These are phyloP conservation scores for Drosophila bocqueti DNA, from an alignment of 1,140 invertebrate genomes.

Conservation along the genomic window DNA sequence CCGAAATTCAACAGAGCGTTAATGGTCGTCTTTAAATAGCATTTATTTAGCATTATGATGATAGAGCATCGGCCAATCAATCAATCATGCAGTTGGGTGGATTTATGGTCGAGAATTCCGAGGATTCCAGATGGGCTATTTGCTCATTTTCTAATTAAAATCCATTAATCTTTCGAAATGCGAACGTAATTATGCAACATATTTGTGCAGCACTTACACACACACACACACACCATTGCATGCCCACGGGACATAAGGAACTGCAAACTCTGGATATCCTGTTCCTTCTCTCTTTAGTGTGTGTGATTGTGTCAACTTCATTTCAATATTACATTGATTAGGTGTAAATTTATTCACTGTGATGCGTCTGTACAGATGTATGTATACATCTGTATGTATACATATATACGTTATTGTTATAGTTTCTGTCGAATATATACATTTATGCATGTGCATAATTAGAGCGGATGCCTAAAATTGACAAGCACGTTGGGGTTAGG, in stretches of 20 bases:
- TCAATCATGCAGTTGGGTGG: constrained; percentile 34
- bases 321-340: constrained; percentile 77
- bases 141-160: constrained; percentile 74
- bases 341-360: constrained; percentile 71
- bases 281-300: constrained; percentile 9
- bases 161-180: constrained; percentile 73
- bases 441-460: constrained; percentile 21
- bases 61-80: constrained; percentile 39
- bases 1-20: constrained; percentile 10
- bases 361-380: neutral
- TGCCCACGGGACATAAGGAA: constrained; percentile 6
- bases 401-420: constrained; percentile 4
- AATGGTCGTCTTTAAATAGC: constrained; percentile 23
- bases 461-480: constrained; percentile 8
- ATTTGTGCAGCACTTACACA: constrained; percentile 37
- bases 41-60: constrained; percentile 48
- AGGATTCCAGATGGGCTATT: constrained; percentile 37
- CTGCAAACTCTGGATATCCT: constrained; percentile 20
- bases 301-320: constrained; percentile 52
- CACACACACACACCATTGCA: constrained; percentile 6
- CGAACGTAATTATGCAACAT: constrained; percentile 61
- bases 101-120: constrained; percentile 36
- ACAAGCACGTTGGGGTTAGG: neutral
- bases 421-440: constrained; percentile 8
- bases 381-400: no score